A percentile compares a stretch with the other conserved stretches of the same genome.
phyloP scores from a whole-genome alignment of 2,888 invertebrate genomes.

The Dryocosmus kuriphilus region DNA sequence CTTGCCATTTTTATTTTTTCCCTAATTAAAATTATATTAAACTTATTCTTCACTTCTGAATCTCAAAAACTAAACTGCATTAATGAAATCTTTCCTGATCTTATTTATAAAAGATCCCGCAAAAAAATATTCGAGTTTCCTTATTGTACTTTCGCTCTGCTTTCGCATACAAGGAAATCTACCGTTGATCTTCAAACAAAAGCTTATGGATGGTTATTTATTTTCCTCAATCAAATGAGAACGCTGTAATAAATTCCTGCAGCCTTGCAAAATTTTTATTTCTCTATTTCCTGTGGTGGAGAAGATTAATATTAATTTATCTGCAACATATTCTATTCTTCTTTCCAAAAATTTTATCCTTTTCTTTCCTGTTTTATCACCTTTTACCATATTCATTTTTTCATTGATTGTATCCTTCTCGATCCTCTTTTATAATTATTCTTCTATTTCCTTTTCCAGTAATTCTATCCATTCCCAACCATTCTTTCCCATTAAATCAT shows the following conservation, averaged over 20 bases:
- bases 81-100: background rate
- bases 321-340: no score
- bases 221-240: background rate
- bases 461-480: no score
- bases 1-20: background rate
- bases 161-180: constrained; percentile 22
- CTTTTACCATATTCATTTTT: no score
- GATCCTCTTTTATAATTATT: no score
- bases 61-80: background rate
- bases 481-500: no score
- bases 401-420: no score
- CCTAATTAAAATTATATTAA: background rate
- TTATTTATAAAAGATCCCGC: background rate
- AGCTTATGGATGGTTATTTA: background rate
- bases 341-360: no score
- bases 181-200: background rate
- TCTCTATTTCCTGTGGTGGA: background rate
- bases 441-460: no score
- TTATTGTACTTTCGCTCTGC: no score
- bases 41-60: background rate
- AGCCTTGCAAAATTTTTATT: background rate
- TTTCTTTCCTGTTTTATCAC: no score
- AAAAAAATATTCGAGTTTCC: background rate
- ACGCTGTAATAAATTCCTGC: background rate
- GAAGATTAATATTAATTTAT: no score